phyloP scores from a whole-genome alignment of 2,113 vertebrate genomes.

The Fregata magnificens region DNA sequence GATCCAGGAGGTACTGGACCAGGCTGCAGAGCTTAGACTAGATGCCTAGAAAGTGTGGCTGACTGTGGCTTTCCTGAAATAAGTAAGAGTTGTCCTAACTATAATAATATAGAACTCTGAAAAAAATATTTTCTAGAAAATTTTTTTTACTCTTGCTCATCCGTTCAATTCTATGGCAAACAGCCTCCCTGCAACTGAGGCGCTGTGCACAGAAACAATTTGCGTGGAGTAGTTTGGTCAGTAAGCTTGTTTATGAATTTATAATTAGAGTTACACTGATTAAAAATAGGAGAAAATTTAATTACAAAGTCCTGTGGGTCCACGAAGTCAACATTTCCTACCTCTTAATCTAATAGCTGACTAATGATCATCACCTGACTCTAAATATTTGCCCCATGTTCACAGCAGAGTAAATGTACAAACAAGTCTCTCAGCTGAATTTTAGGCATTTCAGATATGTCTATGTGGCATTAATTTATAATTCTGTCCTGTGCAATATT shows the following conservation, averaged over 20 bases:
- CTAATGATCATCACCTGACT: constrained; percentile 2
- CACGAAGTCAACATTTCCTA: neutral
- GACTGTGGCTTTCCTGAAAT: neutral
- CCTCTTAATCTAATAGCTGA: neutral
- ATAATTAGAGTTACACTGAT: constrained; percentile 17
- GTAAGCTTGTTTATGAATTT: neutral
- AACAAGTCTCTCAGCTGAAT: neutral
- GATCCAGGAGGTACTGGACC: neutral
- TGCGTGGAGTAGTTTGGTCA: neutral
- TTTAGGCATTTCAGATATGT: neutral
- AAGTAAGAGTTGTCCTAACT: neutral
- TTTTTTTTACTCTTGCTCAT: neutral
- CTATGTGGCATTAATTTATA: neutral
- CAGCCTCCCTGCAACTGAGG: neutral
- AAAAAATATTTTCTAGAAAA: neutral
- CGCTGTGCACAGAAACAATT: neutral
- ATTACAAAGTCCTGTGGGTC: neutral
- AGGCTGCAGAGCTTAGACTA: neutral
- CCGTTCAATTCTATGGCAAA: neutral
- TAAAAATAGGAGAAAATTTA: constrained; percentile 19
- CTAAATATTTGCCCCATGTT: neutral
- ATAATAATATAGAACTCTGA: neutral
- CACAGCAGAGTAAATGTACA: neutral
- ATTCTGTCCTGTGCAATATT: constrained; percentile 1
- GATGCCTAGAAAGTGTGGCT: neutral